A percentile compares a stretch with the other conserved stretches of the same genome.
Evolutionary conservation across 2,113 vertebrate species (phyloP).

Genomic region (Sylvia atricapilla): DNA sequence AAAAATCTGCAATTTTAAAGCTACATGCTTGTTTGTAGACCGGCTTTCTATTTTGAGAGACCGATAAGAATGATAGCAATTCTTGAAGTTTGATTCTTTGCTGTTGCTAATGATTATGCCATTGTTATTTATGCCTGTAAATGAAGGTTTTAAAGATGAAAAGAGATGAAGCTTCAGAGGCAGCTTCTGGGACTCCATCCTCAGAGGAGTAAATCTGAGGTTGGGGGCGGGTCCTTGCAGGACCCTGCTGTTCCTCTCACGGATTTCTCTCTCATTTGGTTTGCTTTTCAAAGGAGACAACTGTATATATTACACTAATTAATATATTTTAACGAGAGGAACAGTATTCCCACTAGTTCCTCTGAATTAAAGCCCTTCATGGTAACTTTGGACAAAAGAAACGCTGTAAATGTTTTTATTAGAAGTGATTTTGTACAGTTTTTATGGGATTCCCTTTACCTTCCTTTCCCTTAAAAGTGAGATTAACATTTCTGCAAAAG

Average conservation of each 20-base stretch:
- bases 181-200: slow-evolving; percentile 46
- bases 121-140: slow-evolving; percentile 25
- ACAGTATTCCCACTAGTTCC: slow-evolving; percentile 37
- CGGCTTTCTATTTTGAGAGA: not conserved
- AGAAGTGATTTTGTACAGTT: not conserved
- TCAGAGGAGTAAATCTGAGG: slow-evolving; percentile 62
- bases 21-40: not conserved
- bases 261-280: not conserved
- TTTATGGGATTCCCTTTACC: not conserved
- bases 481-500: slow-evolving; percentile 16
- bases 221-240: slow-evolving; percentile 48
- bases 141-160: slow-evolving; percentile 53
- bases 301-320: slow-evolving; percentile 65
- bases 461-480: slow-evolving; percentile 12
- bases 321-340: slow-evolving; percentile 63
- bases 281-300: slow-evolving; percentile 51
- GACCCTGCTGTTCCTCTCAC: slow-evolving; percentile 60
- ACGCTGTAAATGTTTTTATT: slow-evolving; percentile 8
- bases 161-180: slow-evolving; percentile 38
- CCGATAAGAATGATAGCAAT: not conserved
- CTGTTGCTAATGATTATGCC: slow-evolving; percentile 4
- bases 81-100: not conserved
- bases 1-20: not conserved
- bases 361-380: slow-evolving; percentile 15
- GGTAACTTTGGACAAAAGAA: slow-evolving; percentile 16